Evolutionary conservation across 2,888 invertebrate genomes (phyloP), one percentile per base, ranked within the genome.

Genomic region (Epinotia bilunana): DNA sequence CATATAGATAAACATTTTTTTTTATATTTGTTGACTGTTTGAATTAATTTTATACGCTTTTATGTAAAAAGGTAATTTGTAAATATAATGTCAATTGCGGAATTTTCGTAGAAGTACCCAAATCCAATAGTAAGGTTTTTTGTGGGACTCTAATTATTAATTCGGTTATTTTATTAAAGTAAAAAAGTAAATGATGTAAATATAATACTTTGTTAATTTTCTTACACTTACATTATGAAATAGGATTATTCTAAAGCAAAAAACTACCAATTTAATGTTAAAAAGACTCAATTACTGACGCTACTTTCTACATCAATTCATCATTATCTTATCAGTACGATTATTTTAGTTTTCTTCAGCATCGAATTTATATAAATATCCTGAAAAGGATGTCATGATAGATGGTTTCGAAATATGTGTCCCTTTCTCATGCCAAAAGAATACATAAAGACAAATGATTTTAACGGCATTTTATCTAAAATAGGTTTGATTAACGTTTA

Each of bases 11-110:
- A 57, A 43, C 33, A 60, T 70, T 55, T 23, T 57, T 57, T 39
- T 53, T 61, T 53, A 18, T 53, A 60, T 73, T 61, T 60, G 65
- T 65, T 67, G 18, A 60, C 20, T 67, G 65, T 53, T 73, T 53
- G 13, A 67, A 58, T 18, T 64, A 46, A 46, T 64, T 72, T 72
- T 43, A 49, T 23, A 60, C n/a, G 16, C 33, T 46, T 49, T 53
- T 49, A 70, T 55, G 43, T 18, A 23, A 23, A 53, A 63, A 64
- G 46, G 23, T 68, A 65, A 49, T 68, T 13, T 68, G 43, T 68
- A 68, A 57, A 58, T 60, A 69, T n/a, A 46, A 69, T 68, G 43
- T 23, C 7, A 58, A 68, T 68, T 58, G 39, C 12, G 23, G 39
- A 12, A 46, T 57, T 60, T 28, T 20, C 39, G 20, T 16, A 53